Percentiles rank a stretch among this genome's conserved stretches.
These are phyloP conservation scores for Hydropsyche tenuis DNA, from an alignment of 1,140 invertebrate genomes.

Conservation along the genomic window DNA sequence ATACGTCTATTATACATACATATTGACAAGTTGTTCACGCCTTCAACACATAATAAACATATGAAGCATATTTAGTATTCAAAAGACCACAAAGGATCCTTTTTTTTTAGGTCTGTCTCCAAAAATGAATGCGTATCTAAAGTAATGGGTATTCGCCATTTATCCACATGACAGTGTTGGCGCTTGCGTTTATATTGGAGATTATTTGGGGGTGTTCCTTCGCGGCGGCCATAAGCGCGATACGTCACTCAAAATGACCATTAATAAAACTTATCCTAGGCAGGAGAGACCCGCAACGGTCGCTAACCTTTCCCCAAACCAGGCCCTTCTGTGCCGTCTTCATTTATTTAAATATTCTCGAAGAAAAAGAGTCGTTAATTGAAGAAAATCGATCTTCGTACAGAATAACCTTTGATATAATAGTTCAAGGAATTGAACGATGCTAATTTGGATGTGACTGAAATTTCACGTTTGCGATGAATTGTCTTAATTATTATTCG, in stretches of 20 bases:
- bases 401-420: too few species aligned
- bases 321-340: neutral
- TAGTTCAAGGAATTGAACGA: too few species aligned
- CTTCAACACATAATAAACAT: too few species aligned
- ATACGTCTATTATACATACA: too few species aligned
- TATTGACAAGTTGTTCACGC: too few species aligned
- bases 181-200: conserved; percentile 47
- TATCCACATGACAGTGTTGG: conserved; percentile 21
- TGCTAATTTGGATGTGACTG: too few species aligned
- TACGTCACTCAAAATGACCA: conserved; percentile 51
- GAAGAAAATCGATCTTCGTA: conserved; percentile 5
- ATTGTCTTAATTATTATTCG: too few species aligned
- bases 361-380: conserved; percentile 31
- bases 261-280: conserved; percentile 48
- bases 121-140: too few species aligned
- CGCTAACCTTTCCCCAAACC: neutral
- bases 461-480: too few species aligned
- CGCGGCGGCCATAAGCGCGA: conserved; percentile 39
- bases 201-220: conserved; percentile 48
- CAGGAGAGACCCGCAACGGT: conserved; percentile 10
- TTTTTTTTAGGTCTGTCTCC: too few species aligned
- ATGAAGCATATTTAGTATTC: too few species aligned
- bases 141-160: conserved; percentile 9
- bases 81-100: too few species aligned
- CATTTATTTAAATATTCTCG: conserved; percentile 44